Percentiles rank a stretch among this genome's conserved stretches.
Evolutionary conservation across 2,888 invertebrate genomes (phyloP).

Genomic region (Oligia strigilis): DNA sequence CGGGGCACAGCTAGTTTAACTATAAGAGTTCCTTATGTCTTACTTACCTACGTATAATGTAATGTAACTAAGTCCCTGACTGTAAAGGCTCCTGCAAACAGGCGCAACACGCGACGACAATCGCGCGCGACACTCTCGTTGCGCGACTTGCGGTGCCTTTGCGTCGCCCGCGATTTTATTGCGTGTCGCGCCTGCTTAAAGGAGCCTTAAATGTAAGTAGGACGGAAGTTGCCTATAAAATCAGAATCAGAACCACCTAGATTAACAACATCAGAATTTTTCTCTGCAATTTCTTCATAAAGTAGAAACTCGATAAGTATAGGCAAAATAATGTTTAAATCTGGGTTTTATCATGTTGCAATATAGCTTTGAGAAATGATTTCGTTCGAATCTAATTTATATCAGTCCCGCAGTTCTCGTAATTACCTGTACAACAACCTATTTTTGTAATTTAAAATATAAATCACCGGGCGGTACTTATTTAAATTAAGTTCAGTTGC

Average conservation of each 20-base stretch:
- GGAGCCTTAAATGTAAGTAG: background rate
- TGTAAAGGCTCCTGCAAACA: background rate
- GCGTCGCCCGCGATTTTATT: too few relatives aligned
- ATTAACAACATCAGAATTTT: background rate
- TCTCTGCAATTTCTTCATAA: background rate
- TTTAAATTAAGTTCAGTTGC: conserved; percentile 47
- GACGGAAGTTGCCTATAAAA: background rate
- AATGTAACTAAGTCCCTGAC: background rate
- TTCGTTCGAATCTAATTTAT: conserved; percentile 46
- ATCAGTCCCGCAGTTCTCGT: conserved; percentile 40
- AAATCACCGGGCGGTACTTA: conserved; percentile 31
- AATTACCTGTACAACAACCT: conserved; percentile 28
- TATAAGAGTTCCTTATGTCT: background rate
- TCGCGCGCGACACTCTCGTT: too few relatives aligned
- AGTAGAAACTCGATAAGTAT: background rate
- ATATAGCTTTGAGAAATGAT: conserved; percentile 26
- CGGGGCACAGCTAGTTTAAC: background rate
- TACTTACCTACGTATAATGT: background rate
- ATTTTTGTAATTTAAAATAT: conserved; percentile 56
- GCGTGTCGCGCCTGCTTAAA: too few relatives aligned
- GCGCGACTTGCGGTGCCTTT: too few relatives aligned
- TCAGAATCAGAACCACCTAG: background rate
- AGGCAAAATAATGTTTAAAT: conserved; percentile 6
- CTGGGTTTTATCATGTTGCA: conserved; percentile 25
- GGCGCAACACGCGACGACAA: too few relatives aligned